Evolutionary conservation across 2,888 invertebrate genomes (phyloP), one percentile per base, ranked within the genome.

Genomic region (Eurytoma adleriae): DNA sequence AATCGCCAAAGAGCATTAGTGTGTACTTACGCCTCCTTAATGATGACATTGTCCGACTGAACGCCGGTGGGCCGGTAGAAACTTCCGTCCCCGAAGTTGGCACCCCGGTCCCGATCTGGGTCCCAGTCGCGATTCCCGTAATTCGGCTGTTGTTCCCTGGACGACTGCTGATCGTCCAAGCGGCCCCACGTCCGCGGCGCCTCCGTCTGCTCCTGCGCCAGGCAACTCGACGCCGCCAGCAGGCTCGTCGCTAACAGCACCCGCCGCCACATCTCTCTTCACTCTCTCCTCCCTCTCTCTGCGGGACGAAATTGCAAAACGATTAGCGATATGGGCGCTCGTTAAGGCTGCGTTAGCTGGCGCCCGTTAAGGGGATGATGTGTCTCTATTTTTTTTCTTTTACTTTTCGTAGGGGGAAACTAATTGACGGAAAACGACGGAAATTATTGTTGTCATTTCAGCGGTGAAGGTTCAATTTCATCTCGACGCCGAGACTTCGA

Each of bases 1-100:
- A 40, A 40, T 40, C 40, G 10, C 10, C 40, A 40, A 40, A 1
- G 40, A 40, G 1, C 40, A 40, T 40, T 40, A 57, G 57, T n/a
- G 18, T 0, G 10, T 13, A 76, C 80, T 82, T 62, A 82, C 82
- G 82, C 77, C 50, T 82, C 82, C 57, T 82, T 82, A 10, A 82
- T 67, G 52, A 82, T 80, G 64, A 78, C 57, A 27, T 70, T 80
- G 3, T 82, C 82, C 16, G 4, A 69, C 30, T 74, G 73, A 3
- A 40, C 14, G 52, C 13, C 40, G 7, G 71, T 70, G 0, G 78
- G 61, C 0, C 78, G 73, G 20, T 74, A 78, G 16, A 77, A 77
- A 1, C 1, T 24, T 24, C 24, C 24, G 24, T 2, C 24, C 14
- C 62, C 30, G 18, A 30, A 40, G 2, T 12, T 40, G 16, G 16